phyloP scores from a whole-genome alignment of 2,797 vertebrate species.

The Varecia variegata region DNA sequence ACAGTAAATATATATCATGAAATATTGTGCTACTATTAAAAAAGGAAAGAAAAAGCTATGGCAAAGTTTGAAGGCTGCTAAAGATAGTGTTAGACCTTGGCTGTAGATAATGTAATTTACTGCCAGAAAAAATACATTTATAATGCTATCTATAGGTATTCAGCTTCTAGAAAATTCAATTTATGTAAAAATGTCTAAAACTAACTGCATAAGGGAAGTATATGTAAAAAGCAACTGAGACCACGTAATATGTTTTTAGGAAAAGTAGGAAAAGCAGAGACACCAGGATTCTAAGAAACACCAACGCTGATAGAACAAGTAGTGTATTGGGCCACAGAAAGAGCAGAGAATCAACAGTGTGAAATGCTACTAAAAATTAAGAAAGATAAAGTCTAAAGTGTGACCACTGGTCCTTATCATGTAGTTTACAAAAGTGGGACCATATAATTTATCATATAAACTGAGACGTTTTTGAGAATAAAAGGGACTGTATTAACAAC shows the following conservation, averaged over 20 bases:
- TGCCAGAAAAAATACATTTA: neutral
- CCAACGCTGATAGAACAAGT: neutral
- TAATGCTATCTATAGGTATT: neutral
- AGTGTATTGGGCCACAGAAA: neutral
- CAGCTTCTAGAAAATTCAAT: neutral
- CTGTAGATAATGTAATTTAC: slow-evolving; percentile 1
- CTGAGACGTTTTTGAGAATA: neutral
- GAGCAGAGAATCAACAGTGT: neutral
- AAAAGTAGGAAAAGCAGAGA: neutral
- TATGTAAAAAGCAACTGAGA: neutral
- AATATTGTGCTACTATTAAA: slow-evolving; percentile 4
- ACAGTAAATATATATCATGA: slow-evolving; percentile 19
- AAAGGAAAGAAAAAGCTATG: neutral
- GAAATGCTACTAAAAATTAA: neutral
- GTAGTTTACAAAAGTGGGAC: neutral
- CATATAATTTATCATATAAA: neutral
- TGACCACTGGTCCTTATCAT: neutral
- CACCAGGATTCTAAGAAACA: neutral
- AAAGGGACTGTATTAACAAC: neutral
- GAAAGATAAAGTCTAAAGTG: neutral
- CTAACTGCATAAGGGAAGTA: neutral
- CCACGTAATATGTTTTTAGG: neutral
- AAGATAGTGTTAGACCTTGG: neutral
- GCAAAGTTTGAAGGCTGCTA: neutral
- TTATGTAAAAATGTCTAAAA: neutral